phyloP scores from a whole-genome alignment of 2,888 invertebrate genomes.

The Agonopterix alstromeriana region DNA sequence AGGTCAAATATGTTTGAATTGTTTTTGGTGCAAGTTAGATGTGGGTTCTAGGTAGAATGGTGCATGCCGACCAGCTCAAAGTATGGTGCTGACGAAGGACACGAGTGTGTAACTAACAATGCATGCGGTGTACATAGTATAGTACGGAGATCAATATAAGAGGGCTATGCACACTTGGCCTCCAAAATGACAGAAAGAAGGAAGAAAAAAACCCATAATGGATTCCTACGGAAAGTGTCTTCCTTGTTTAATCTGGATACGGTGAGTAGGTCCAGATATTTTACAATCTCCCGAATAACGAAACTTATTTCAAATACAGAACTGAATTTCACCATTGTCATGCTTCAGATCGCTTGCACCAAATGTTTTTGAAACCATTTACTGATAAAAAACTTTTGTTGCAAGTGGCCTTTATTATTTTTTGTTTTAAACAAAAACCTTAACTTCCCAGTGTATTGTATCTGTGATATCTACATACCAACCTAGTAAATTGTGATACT shows the following conservation, averaged over 20 bases:
- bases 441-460: no score
- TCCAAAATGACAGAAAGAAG: constrained; percentile 74
- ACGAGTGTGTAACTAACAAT: constrained; percentile 75
- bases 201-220: constrained; percentile 77
- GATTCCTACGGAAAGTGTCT: constrained; percentile 92
- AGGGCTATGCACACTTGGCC: constrained; percentile 64
- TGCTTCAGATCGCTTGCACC: not conserved
- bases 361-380: not conserved
- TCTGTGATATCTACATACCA: no score
- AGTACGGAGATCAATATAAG: constrained; percentile 52
- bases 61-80: constrained; percentile 67
- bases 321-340: constrained; percentile 10
- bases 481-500: no score
- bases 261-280: constrained; percentile 75
- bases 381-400: not conserved
- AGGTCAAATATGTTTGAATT: constrained; percentile 48
- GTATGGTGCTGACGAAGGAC: constrained; percentile 65
- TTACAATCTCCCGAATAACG: constrained; percentile 1
- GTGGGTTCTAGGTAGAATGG: constrained; percentile 75
- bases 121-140: constrained; percentile 76
- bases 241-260: constrained; percentile 91
- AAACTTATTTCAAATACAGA: not conserved
- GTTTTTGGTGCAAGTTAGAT: constrained; percentile 71
- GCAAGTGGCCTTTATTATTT: no score
- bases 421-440: no score